phyloP scores from a whole-genome alignment of 1,140 invertebrate species.

The Eurosta solidaginis region DNA sequence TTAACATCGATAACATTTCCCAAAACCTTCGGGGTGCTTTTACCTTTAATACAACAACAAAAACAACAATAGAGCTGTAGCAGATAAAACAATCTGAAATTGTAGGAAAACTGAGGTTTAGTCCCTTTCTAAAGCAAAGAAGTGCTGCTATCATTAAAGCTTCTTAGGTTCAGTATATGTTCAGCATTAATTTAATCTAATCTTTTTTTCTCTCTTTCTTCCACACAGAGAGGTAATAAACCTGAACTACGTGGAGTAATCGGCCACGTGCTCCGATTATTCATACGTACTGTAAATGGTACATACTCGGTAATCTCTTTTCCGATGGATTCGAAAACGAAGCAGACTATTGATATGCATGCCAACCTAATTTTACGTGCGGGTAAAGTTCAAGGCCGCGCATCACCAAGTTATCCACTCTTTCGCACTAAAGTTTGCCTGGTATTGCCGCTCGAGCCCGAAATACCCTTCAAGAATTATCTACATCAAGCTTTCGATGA shows the following conservation, averaged over 20 bases:
- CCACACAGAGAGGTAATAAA: background rate
- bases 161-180: too few species aligned
- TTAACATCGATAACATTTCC: too few species aligned
- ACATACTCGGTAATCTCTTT: background rate
- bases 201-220: background rate
- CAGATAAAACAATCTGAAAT: too few species aligned
- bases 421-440: background rate
- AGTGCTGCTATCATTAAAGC: too few species aligned
- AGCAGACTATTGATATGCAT: background rate
- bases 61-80: too few species aligned
- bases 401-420: background rate
- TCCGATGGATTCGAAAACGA: background rate
- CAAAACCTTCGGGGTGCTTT: too few species aligned
- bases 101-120: too few species aligned
- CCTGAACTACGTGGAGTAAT: background rate
- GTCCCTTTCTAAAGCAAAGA: too few species aligned
- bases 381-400: background rate
- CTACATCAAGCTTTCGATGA: background rate
- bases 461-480: background rate
- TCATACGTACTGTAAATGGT: background rate
- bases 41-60: too few species aligned
- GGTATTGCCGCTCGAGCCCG: background rate
- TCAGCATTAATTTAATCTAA: too few species aligned
- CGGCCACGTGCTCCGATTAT: background rate
- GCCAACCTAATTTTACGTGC: background rate